A percentile compares a stretch with the other conserved stretches of the same genome.
Conservation (phyloP, 2,888 invertebrate genomes). For the Chaetogeoica ovagalla region DNA sequence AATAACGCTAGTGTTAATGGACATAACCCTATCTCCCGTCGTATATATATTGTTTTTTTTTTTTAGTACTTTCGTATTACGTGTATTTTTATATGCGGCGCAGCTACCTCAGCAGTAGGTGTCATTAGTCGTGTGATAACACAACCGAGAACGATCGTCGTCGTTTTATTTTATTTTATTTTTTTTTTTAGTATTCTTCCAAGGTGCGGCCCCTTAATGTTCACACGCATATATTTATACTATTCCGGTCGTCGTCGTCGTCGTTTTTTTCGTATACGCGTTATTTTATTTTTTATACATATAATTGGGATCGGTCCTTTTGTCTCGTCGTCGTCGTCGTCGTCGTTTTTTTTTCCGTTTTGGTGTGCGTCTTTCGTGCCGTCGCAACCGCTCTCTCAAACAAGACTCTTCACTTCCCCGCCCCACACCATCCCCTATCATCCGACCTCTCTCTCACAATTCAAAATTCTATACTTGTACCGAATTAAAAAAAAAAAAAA, state of each 20-base stretch:
- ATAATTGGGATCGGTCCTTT: constrained; percentile 50
- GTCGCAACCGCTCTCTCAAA: background rate
- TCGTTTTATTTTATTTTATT: constrained; percentile 16
- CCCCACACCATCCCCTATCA: background rate
- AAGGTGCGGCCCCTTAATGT: constrained; percentile 51
- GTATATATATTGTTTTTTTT: constrained; percentile 39
- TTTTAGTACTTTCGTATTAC: constrained; percentile 32
- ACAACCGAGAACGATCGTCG: constrained; percentile 40
- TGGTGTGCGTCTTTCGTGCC: constrained; percentile 9
- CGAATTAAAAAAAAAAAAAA: too few species aligned
- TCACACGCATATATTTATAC: constrained; percentile 52
- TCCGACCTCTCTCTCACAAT: background rate
- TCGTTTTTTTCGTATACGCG: constrained; percentile 13
- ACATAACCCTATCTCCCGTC: constrained; percentile 35
- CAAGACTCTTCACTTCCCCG: background rate
- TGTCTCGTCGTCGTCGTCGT: constrained; percentile 5
- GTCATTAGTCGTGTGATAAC: constrained; percentile 53
- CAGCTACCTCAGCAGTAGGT: constrained; percentile 52
- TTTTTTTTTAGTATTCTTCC: constrained; percentile 26
- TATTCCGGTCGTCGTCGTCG: constrained; percentile 4
- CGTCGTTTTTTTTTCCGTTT: too few species aligned
- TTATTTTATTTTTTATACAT: constrained; percentile 31
- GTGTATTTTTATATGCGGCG: background rate
- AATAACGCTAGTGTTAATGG: constrained; percentile 52
- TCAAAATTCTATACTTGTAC: background rate